Conservation (phyloP, 1,140 invertebrate genomes). For the Zophobas atratus region DNA sequence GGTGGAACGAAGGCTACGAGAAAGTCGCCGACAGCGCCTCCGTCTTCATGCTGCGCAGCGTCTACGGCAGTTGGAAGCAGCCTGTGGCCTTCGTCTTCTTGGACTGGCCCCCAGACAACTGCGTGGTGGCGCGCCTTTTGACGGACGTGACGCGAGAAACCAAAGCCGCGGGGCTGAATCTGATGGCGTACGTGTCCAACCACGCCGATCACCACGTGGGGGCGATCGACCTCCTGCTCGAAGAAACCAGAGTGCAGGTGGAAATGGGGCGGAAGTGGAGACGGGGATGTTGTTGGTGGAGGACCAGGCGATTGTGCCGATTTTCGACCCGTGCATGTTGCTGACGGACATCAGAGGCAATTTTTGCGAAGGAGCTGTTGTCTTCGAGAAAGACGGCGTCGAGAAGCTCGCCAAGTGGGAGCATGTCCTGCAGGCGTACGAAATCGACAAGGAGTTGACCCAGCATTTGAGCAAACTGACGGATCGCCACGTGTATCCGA, state of each 20-base stretch:
- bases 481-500: not conserved
- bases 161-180: not conserved
- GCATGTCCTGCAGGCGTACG: not conserved
- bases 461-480: not conserved
- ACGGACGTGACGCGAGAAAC: not conserved
- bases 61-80: constrained; percentile 21
- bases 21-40: not conserved
- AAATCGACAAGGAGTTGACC: not conserved
- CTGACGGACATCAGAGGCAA: not conserved
- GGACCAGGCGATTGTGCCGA: not conserved
- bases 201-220: not conserved
- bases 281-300: not conserved
- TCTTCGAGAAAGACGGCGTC: not conserved
- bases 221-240: not conserved
- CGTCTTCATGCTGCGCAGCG: constrained; percentile 19
- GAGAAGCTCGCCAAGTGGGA: not conserved
- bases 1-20: not conserved
- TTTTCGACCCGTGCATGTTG: not conserved
- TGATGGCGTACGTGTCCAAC: not conserved
- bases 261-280: too few species aligned
- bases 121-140: not conserved
- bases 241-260: not conserved
- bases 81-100: constrained; percentile 18
- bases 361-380: not conserved
- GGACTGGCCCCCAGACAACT: not conserved